A percentile compares a stretch with the other conserved stretches of the same genome.
phyloP scores from a whole-genome alignment of 2,113 vertebrate species.

The Onychorhynchus coronatus region DNA sequence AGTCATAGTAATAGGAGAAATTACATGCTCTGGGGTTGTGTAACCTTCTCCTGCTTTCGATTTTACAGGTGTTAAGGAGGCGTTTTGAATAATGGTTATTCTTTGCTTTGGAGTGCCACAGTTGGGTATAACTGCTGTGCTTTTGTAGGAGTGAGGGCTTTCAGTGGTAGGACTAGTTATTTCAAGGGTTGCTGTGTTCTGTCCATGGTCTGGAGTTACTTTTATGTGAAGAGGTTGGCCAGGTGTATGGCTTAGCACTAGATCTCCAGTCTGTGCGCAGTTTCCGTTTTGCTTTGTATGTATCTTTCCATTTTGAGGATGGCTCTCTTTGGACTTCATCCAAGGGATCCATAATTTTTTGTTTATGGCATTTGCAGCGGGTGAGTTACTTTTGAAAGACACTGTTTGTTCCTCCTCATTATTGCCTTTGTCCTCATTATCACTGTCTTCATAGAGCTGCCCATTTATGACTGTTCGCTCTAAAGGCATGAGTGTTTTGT shows the following conservation, averaged over 20 bases:
- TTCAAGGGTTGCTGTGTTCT: conserved; percentile 91
- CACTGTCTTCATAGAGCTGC: conserved; percentile 83
- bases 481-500: conserved; percentile 80
- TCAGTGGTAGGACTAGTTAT: conserved; percentile 90
- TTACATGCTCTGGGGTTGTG: conserved; percentile 79
- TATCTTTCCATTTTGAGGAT: conserved; percentile 83
- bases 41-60: conserved; percentile 81
- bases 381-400: conserved; percentile 78
- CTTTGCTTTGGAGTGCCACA: conserved; percentile 91
- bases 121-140: conserved; percentile 94
- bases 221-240: conserved; percentile 96
- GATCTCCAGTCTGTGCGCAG: conserved; percentile 84
- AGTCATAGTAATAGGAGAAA: conserved; percentile 83
- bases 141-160: conserved; percentile 87
- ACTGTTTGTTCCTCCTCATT: conserved; percentile 75
- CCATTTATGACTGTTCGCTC: conserved; percentile 86
- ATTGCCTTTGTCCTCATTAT: conserved; percentile 77
- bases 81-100: conserved; percentile 93
- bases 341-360: conserved; percentile 85
- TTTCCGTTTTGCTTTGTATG: conserved; percentile 81
- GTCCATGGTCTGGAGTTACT: conserved; percentile 91
- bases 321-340: conserved; percentile 83
- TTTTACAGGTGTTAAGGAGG: conserved; percentile 82
- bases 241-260: conserved; percentile 89
- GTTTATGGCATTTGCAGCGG: conserved; percentile 79